phyloP scores from a whole-genome alignment of 2,888 invertebrate species.

The Cephus rjabovi region DNA sequence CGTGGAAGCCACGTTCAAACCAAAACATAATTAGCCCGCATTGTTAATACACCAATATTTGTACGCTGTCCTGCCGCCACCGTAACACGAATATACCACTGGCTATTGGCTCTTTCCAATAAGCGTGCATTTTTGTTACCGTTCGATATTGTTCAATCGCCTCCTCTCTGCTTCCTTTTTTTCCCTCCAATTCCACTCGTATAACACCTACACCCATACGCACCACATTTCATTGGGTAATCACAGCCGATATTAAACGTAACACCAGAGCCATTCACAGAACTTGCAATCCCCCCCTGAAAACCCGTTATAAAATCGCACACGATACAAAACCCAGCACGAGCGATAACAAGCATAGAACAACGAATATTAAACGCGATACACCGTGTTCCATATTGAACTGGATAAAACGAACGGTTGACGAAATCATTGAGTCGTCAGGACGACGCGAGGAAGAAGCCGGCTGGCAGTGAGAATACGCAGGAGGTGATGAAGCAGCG shows the following conservation, averaged over 20 bases:
- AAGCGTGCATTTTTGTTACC: conserved; percentile 16
- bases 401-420: not conserved
- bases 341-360: not conserved
- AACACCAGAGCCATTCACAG: not conserved
- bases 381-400: not conserved
- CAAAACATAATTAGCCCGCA: conserved; percentile 67
- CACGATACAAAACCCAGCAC: not conserved
- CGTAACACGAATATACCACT: conserved; percentile 30
- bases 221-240: not conserved
- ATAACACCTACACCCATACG: not conserved
- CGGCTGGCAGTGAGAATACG: not conserved
- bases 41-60: conserved; percentile 67
- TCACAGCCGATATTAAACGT: not conserved
- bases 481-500: not conserved
- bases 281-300: not conserved
- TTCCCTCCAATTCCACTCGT: conserved; percentile 10
- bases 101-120: conserved; percentile 16
- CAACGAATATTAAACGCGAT: not conserved
- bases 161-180: conserved; percentile 37
- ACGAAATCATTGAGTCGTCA: not conserved
- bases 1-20: conserved; percentile 40
- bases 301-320: not conserved
- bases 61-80: conserved; percentile 58
- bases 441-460: not conserved
- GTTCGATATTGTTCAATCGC: conserved; percentile 22